Conservation (phyloP, 2,113 vertebrate genomes). For the Noturus placidus region DNA sequence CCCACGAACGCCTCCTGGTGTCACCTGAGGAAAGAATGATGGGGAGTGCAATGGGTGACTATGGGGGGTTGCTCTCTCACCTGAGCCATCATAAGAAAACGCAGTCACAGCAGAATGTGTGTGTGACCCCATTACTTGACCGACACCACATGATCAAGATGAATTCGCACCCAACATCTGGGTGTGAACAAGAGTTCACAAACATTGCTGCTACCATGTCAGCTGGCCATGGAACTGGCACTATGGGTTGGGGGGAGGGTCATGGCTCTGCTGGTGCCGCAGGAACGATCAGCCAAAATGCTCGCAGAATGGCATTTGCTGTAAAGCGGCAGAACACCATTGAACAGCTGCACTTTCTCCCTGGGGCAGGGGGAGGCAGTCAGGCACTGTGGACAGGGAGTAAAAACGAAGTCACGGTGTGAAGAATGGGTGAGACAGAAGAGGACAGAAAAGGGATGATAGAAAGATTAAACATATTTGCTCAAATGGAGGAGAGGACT, state of each 20-base stretch:
- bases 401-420: conserved; percentile 89
- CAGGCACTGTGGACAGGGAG: conserved; percentile 78
- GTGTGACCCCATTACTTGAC: conserved; percentile 77
- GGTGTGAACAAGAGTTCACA: conserved; percentile 68
- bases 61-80: conserved; percentile 66
- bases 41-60: conserved; percentile 34
- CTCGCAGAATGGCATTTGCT: conserved; percentile 81
- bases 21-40: conserved; percentile 63
- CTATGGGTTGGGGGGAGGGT: conserved; percentile 67
- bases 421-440: conserved; percentile 55
- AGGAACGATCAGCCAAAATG: conserved; percentile 63
- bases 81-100: conserved; percentile 79
- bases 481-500: conserved; percentile 10
- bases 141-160: conserved; percentile 86
- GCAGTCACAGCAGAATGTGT: conserved; percentile 82
- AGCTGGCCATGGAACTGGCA: conserved; percentile 57
- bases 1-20: conserved; percentile 70
- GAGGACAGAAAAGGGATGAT: conserved; percentile 29
- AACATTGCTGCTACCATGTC: conserved; percentile 37
- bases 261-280: conserved; percentile 59
- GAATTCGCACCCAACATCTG: conserved; percentile 81
- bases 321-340: conserved; percentile 84
- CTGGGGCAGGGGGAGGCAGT: conserved; percentile 66
- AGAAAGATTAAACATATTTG: conserved; percentile 24
- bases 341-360: conserved; percentile 88